phyloP scores from a whole-genome alignment of 2,113 vertebrate genomes.

The Poicephalus gulielmi region DNA sequence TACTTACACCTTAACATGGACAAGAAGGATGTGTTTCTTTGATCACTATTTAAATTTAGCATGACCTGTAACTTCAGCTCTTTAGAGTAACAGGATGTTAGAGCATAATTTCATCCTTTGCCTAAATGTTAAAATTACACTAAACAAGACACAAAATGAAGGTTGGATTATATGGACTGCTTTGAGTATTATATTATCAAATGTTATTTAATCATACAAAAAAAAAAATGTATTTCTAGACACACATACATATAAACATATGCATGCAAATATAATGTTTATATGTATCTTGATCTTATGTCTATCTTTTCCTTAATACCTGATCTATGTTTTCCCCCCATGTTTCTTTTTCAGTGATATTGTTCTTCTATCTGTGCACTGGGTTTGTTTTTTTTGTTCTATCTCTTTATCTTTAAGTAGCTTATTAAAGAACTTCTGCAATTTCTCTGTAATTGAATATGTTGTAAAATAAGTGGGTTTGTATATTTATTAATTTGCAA shows the following conservation, averaged over 20 bases:
- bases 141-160: neutral
- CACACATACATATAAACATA: neutral
- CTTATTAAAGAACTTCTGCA: neutral
- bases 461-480: neutral
- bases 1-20: neutral
- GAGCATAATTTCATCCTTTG: neutral
- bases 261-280: neutral
- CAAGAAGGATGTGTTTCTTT: neutral
- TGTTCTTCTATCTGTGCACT: neutral
- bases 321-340: neutral
- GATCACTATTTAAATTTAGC: neutral
- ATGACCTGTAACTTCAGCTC: neutral
- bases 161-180: neutral
- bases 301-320: neutral
- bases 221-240: neutral
- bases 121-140: neutral
- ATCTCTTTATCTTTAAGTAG: neutral
- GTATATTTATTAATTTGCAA: neutral
- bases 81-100: neutral
- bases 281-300: neutral
- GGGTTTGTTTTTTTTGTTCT: fast-evolving
- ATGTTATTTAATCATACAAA: neutral
- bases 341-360: neutral
- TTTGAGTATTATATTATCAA: neutral
- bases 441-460: neutral